Evolutionary conservation across 2,113 vertebrate genomes (phyloP).

Genomic region (Elaphurus davidianus): DNA sequence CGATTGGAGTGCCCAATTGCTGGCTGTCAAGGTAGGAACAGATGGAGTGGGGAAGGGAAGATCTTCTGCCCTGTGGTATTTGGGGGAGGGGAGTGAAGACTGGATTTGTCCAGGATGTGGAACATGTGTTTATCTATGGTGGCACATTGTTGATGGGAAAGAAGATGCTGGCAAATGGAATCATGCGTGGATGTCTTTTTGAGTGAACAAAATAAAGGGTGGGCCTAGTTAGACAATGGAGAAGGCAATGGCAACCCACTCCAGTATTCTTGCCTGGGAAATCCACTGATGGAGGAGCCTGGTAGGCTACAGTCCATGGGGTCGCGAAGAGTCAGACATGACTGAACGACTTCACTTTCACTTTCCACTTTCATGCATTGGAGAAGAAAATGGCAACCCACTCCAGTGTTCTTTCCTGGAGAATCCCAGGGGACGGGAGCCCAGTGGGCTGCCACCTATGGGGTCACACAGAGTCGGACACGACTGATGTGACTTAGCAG

Average conservation of each 20-base stretch:
- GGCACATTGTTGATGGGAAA: not conserved
- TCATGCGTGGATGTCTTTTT: not conserved
- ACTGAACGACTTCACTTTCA: not conserved
- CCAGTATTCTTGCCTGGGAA: not conserved
- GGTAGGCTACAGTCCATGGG: not conserved
- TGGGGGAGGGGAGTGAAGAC: not conserved
- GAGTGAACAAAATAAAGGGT: not conserved
- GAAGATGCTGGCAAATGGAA: not conserved
- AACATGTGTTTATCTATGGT: not conserved
- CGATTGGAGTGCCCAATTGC: not conserved
- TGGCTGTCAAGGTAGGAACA: not conserved
- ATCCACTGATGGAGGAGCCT: not conserved
- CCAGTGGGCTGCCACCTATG: not conserved
- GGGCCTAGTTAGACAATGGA: not conserved
- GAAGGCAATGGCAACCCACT: not conserved
- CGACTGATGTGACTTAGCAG: not conserved
- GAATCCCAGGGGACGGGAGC: not conserved
- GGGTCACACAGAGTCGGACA: not conserved
- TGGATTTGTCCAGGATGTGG: not conserved
- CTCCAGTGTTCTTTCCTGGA: not conserved
- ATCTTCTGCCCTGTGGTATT: not conserved
- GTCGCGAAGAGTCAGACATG: rapidly evolving
- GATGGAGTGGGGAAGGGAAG: not conserved
- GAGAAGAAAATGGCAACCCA: not conserved
- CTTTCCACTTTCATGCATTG: not conserved